Percentiles rank a stretch among this genome's conserved stretches.
Conservation (phyloP, 2,888 invertebrate species). For the Hirtodrosophila cameraria region DNA sequence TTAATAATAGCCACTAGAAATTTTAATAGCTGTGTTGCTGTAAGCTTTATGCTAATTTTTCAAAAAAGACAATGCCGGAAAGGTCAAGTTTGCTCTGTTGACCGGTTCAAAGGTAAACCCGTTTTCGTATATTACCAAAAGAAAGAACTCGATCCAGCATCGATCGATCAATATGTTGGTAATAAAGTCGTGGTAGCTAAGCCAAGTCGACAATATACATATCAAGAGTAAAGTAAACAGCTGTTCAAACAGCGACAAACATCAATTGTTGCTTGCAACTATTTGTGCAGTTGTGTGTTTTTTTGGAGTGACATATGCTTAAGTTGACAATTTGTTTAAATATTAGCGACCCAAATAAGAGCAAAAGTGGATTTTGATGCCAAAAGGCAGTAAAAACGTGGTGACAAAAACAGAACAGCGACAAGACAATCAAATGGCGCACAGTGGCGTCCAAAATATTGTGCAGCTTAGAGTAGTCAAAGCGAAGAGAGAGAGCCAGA, state of each 20-base stretch:
- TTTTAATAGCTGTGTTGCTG: slow-evolving; percentile 1
- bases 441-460: slow-evolving; percentile 57
- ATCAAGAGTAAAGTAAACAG: slow-evolving; percentile 3
- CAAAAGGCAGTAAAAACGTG: slow-evolving; percentile 39
- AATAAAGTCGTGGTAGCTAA: slow-evolving; percentile 2
- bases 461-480: slow-evolving; percentile 3
- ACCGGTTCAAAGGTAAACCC: slow-evolving; percentile 31
- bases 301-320: slow-evolving; percentile 7
- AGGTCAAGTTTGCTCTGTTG: slow-evolving; percentile 62
- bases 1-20: background rate
- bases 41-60: slow-evolving; percentile 20
- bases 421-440: slow-evolving; percentile 57
- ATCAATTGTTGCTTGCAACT: background rate
- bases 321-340: slow-evolving; percentile 54
- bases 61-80: slow-evolving; percentile 29
- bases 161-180: slow-evolving; percentile 3
- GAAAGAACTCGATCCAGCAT: slow-evolving; percentile 5
- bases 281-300: slow-evolving; percentile 22
- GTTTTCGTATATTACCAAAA: slow-evolving; percentile 14
- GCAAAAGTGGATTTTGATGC: slow-evolving; percentile 55
- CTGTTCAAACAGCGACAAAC: slow-evolving; percentile 27
- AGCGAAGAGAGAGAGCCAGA: slow-evolving; percentile 16
- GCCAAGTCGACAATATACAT: background rate
- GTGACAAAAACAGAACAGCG: slow-evolving; percentile 33
- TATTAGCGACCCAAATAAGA: slow-evolving; percentile 63